Percentiles rank a stretch among this genome's conserved stretches.
These are phyloP conservation scores for Synanthedon myopaeformis DNA, from an alignment of 2,888 invertebrate species.

Conservation along the genomic window DNA sequence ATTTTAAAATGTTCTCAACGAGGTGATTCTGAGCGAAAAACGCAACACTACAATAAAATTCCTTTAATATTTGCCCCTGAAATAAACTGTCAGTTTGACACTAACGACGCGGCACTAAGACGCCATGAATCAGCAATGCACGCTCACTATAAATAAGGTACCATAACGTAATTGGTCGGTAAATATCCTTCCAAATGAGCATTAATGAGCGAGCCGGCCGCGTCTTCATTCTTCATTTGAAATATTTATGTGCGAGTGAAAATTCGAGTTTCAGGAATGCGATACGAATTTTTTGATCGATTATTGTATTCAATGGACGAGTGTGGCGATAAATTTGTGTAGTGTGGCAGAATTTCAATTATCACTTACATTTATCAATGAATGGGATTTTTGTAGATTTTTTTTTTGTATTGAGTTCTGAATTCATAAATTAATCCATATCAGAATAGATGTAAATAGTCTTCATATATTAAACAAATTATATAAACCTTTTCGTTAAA, in stretches of 20 bases:
- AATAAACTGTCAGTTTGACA: slow-evolving; percentile 29
- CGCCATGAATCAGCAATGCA: slow-evolving; percentile 39
- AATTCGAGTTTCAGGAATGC: slow-evolving; percentile 21
- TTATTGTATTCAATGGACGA: slow-evolving; percentile 10
- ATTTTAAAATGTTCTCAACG: not conserved
- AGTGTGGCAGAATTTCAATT: not conserved
- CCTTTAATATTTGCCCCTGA: slow-evolving; percentile 5
- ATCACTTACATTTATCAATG: no score
- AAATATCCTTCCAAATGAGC: slow-evolving; percentile 53
- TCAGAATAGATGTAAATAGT: no score
- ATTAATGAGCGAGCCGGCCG: slow-evolving; percentile 35
- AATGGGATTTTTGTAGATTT: no score
- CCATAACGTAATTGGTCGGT: slow-evolving; percentile 55
- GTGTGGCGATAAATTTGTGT: slow-evolving; percentile 7
- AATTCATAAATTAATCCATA: no score
- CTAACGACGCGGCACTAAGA: slow-evolving; percentile 34
- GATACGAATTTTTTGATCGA: slow-evolving; percentile 16
- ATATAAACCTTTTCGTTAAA: no score
- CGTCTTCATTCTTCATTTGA: slow-evolving; percentile 42
- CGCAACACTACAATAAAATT: not conserved
- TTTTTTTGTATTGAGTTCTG: no score
- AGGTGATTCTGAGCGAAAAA: not conserved
- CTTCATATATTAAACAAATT: no score
- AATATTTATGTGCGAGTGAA: slow-evolving; percentile 31
- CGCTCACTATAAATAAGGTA: slow-evolving; percentile 37